Percentiles rank a stretch among this genome's conserved stretches.
Evolutionary conservation across 2,113 vertebrate genomes (phyloP).

Genomic region (Bettongia penicillata): DNA sequence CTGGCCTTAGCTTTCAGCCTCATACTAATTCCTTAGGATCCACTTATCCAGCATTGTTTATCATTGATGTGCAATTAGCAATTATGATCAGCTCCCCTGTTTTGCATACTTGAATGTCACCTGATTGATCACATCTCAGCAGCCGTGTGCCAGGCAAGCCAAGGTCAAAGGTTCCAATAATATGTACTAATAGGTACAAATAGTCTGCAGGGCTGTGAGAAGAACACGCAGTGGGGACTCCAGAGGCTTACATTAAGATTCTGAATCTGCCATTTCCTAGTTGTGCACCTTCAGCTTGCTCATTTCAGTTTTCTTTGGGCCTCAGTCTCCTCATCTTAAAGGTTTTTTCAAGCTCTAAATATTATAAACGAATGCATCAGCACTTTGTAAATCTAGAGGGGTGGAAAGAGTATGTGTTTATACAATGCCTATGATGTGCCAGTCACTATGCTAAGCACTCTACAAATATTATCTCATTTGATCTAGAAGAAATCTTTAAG

Average conservation of each 20-base stretch:
- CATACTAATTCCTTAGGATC: background rate
- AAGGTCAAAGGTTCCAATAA: slow-evolving; percentile 6
- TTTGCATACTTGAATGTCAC: slow-evolving; percentile 60
- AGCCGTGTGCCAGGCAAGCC: slow-evolving; percentile 52
- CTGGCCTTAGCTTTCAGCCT: slow-evolving; percentile 15
- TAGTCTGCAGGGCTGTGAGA: background rate
- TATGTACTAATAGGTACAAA: background rate
- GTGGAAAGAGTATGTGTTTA: background rate
- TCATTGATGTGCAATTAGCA: slow-evolving; percentile 66
- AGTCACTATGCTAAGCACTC: background rate
- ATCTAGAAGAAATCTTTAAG: background rate
- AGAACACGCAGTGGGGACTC: background rate
- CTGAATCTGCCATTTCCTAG: background rate
- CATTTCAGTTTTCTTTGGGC: background rate
- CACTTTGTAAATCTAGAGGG: background rate
- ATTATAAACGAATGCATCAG: background rate
- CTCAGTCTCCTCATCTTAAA: background rate
- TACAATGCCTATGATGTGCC: background rate
- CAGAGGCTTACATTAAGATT: background rate
- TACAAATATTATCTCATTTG: background rate
- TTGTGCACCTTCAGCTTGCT: background rate
- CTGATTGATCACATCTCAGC: slow-evolving; percentile 65
- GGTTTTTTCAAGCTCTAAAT: background rate
- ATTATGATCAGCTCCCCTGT: slow-evolving; percentile 34
- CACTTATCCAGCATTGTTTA: slow-evolving; percentile 59